phyloP scores from a whole-genome alignment of 2,113 vertebrate species.

The Hippocampus comes region DNA sequence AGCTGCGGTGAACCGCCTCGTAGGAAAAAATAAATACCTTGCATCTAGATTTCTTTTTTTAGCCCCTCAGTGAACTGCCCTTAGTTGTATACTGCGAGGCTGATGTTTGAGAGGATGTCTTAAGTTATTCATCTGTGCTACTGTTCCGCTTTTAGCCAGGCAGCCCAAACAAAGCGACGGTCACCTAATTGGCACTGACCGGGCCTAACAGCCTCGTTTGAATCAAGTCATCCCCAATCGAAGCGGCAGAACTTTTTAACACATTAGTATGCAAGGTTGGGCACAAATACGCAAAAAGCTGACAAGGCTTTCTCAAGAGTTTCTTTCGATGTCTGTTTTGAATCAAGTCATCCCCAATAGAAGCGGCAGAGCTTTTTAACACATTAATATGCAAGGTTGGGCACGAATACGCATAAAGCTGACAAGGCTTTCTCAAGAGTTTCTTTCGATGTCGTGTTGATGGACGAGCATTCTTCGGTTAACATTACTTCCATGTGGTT shows the following conservation, averaged over 20 bases:
- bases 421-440: constrained; percentile 26
- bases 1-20: not conserved
- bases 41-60: constrained; percentile 7
- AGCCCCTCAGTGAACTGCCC: constrained; percentile 11
- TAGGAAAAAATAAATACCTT: not conserved
- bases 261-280: constrained; percentile 17
- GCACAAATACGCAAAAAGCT: constrained; percentile 47
- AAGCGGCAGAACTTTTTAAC: constrained; percentile 20
- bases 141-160: constrained; percentile 24
- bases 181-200: constrained; percentile 36
- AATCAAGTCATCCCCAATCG: constrained; percentile 43
- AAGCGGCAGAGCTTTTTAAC: constrained; percentile 20
- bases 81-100: constrained; percentile 11
- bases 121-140: constrained; percentile 60
- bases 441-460: constrained; percentile 32
- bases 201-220: constrained; percentile 40
- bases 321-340: constrained; percentile 46
- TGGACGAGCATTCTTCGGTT: not conserved
- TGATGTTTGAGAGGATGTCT: constrained; percentile 45
- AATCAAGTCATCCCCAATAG: constrained; percentile 43
- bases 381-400: constrained; percentile 17
- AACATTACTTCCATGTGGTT: not conserved
- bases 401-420: constrained; percentile 47
- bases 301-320: constrained; percentile 26
- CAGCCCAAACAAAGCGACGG: constrained; percentile 30